Base-by-base conservation (phyloP, 1,140 invertebrate species). In the Phortica variegata region DNA sequence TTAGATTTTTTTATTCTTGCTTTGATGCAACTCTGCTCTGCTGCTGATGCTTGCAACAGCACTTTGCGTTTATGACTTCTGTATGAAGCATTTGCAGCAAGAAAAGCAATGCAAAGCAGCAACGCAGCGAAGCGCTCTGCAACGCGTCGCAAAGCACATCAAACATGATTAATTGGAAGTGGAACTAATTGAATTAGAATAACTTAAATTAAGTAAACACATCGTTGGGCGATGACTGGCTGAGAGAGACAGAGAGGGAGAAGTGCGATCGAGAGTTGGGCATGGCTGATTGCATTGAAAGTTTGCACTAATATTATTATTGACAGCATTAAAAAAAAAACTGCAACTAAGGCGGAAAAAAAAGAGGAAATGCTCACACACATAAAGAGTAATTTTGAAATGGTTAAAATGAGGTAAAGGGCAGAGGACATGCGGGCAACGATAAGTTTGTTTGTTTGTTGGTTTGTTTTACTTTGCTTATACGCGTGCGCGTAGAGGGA, bases 121-220 rank as follows among this genome's bases (percentile, higher is more conserved):
- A 10, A 33, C 12, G 4, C 32, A 47, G 17, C 52, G 19, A 29
- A 45, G 38, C 19, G 31, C 19, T 33, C 32, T 21, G 13, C n/a
- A n/a, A n/a, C 23, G 36, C 23, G 33, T 19, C 39, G 37, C 15
- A 7, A 41, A 43, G 53, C 46, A 40, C 50, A 48, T 33, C 39
- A 34, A 61, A 57, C 48, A 15, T 53, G 57, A 68, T 68, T 65
- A 65, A 65, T 65, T 68, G 60, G 57, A 60, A 57, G 60, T 45
- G 47, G 57, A 58, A 58, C 57, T 63, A 68, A 68, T 68, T 68
- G 63, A 68, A 68, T 68, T 68, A 62, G 65, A 63, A 68, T 68
- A 69, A 68, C 63, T 68, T 63, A 63, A 60, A 69, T 68, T 68
- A 63, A 49, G 60, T 69, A 68, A 68, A 68, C 63, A 69, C 44